phyloP scores from a whole-genome alignment of 2,113 vertebrate genomes.

The Sprattus sprattus region DNA sequence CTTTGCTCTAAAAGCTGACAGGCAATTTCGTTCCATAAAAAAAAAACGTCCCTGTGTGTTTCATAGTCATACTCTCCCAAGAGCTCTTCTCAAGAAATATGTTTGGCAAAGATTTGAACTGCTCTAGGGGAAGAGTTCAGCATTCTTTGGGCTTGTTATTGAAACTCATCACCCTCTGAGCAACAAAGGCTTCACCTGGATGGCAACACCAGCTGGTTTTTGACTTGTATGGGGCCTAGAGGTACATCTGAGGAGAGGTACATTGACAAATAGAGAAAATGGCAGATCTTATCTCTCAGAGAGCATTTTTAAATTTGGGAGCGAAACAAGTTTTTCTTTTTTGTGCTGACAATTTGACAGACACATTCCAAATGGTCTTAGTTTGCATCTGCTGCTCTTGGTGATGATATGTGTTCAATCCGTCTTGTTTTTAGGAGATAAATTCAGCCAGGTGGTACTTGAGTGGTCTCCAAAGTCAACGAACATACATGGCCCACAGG shows the following conservation, averaged over 20 bases:
- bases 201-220: slow-evolving; percentile 5
- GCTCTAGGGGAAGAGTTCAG: background rate
- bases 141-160: background rate
- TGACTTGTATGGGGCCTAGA: background rate
- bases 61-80: too few relatives aligned
- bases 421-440: too few relatives aligned
- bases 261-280: background rate
- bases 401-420: background rate
- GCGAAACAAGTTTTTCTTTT: too few relatives aligned
- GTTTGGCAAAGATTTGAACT: background rate
- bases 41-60: too few relatives aligned
- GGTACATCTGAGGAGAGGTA: background rate
- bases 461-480: background rate
- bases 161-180: background rate
- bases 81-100: too few relatives aligned
- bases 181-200: slow-evolving; percentile 17
- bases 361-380: background rate
- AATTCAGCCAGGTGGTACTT: background rate
- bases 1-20: too few relatives aligned
- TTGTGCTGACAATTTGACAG: background rate
- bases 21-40: too few relatives aligned
- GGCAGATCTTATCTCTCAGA: background rate
- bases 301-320: background rate
- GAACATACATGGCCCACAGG: background rate
- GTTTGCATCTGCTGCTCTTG: too few relatives aligned